phyloP scores from a whole-genome alignment of 2,113 vertebrate species.

The Stegostoma tigrinum region DNA sequence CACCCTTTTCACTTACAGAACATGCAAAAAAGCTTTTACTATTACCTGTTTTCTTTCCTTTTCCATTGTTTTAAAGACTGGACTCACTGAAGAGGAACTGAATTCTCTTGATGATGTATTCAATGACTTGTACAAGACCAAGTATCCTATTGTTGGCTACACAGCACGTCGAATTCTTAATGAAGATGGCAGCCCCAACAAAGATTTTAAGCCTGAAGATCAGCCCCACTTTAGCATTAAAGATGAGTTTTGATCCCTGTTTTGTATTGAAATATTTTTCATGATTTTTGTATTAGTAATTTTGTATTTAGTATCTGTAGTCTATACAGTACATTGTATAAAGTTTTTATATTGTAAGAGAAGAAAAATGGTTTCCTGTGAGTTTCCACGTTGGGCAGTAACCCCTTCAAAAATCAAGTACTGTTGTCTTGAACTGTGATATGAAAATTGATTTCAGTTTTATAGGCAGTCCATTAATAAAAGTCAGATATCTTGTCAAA shows the following conservation, averaged over 20 bases:
- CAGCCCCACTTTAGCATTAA: slow-evolving; percentile 79
- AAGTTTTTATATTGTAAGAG: not conserved
- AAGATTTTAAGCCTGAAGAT: slow-evolving; percentile 82
- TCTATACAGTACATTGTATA: not conserved
- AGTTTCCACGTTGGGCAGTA: not conserved
- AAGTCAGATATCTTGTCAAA: not conserved
- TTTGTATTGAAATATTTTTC: not conserved
- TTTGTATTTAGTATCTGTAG: not conserved
- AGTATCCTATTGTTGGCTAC: slow-evolving; percentile 92
- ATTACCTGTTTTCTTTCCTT: not conserved
- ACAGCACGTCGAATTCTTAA: slow-evolving; percentile 76
- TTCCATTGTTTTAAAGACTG: slow-evolving; percentile 56
- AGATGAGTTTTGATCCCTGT: slow-evolving; percentile 74
- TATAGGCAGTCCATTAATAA: not conserved
- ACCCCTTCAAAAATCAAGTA: not conserved
- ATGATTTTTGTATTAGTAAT: not conserved
- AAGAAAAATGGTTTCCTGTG: not conserved
- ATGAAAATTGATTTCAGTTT: not conserved
- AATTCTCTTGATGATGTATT: slow-evolving; percentile 76
- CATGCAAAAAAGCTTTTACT: not conserved
- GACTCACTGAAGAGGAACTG: slow-evolving; percentile 73
- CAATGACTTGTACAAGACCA: slow-evolving; percentile 82
- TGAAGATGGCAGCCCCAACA: slow-evolving; percentile 79
- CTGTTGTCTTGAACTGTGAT: not conserved
- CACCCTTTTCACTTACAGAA: not conserved